Evolutionary conservation across 2,888 invertebrate genomes (phyloP), one percentile per base, ranked within the genome.

Genomic region (Liopterus haemorrhoidalis): DNA sequence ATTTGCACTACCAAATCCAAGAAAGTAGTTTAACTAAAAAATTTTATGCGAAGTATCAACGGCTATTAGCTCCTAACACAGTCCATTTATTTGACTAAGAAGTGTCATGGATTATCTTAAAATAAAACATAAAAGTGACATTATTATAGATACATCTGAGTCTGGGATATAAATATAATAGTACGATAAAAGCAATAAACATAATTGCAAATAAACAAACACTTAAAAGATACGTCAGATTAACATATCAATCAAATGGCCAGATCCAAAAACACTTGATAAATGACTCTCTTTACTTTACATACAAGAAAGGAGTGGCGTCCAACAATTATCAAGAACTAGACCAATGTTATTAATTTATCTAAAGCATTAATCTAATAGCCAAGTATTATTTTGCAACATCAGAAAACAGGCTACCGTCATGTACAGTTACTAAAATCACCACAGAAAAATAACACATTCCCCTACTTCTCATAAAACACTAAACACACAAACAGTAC

Each of bases 191-290:
- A 37, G 32, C 37, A 44, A 12, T 24, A 32, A 33, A 44, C 22
- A 37, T 30, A 24, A 44, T 18, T 44, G 37, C 21, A 22, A 15
- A 8, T 24, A 16, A 31, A 20, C 22, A 28, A 31, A 22, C n/a
- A 39, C 39, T 39, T 45, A 5, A 22, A 30, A 39, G 45, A 45
- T 45, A 45, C 45, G 45, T 45, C 45, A 39, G 45, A 45, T 45
- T 45, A 45, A 45, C 38, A 45, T 39, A 45, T 45, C 45, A 45
- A 45, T 45, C 45, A 45, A 32, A 39, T 22, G 18, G 27, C 38
- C 38, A 22, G 28, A 37, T 37, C 24, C 32, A 44, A 15, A 37
- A 44, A 25, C 35, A 24, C n/a, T 22, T 21, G 16, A 18, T 11
- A 9, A 35, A 30, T 30, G 28, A 36, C 15, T 22, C 40, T n/a